Conservation (phyloP, 2,797 vertebrate genomes). For the Diplodus sargus region DNA sequence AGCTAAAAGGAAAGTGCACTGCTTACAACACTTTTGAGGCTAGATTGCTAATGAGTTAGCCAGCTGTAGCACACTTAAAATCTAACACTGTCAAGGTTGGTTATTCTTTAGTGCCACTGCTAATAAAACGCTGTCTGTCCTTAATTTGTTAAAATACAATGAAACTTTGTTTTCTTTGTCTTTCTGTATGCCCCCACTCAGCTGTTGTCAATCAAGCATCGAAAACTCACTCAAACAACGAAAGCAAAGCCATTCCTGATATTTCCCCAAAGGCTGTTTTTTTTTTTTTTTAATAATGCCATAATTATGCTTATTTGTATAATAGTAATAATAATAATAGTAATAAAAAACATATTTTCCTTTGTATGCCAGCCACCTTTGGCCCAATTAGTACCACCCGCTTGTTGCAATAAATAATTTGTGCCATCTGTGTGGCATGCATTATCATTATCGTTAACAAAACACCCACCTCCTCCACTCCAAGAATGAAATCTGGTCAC, state of each 20-base stretch:
- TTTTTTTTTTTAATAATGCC: too few relatives aligned
- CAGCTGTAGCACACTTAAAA: not conserved
- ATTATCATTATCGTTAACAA: slow-evolving; percentile 63
- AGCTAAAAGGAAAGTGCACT: slow-evolving; percentile 12
- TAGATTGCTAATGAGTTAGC: not conserved
- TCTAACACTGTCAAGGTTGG: too few relatives aligned
- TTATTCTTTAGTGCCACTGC: not conserved
- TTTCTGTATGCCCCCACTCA: not conserved
- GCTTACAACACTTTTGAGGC: not conserved
- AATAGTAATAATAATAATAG: too few relatives aligned
- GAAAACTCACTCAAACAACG: not conserved
- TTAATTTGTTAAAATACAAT: not conserved
- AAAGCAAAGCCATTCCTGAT: too few relatives aligned
- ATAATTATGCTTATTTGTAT: too few relatives aligned
- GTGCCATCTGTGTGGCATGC: slow-evolving; percentile 63
- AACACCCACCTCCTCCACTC: slow-evolving; percentile 58
- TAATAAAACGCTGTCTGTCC: not conserved
- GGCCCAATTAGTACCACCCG: slow-evolving; percentile 54
- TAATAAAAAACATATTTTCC: too few relatives aligned
- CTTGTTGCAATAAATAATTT: slow-evolving; percentile 54
- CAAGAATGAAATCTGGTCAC: slow-evolving; percentile 58
- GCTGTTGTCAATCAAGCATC: not conserved
- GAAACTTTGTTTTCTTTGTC: not conserved
- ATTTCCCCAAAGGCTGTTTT: too few relatives aligned
- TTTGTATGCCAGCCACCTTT: slow-evolving; percentile 38